Base-by-base conservation (phyloP, 2,888 invertebrate genomes). In the Sminthurinus aureus region DNA sequence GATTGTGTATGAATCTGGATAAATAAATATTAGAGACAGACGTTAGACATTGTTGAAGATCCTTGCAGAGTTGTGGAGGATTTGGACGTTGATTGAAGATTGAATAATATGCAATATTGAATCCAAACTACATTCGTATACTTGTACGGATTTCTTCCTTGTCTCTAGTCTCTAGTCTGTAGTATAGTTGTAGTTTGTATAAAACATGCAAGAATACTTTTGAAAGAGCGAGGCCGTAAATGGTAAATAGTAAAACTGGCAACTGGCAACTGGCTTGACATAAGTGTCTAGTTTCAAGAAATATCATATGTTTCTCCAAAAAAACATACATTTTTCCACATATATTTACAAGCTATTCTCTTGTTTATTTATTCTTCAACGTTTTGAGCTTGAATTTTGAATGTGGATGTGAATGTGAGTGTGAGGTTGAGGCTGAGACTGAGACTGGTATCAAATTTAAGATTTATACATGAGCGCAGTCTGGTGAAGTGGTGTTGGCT, bases 151-250 rank as follows among this genome's bases (percentile, higher is more conserved):
- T n/a, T n/a, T n/a, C n/a, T n/a, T n/a, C n/a, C n/a, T n/a, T n/a
- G n/a, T n/a, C n/a, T n/a, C n/a, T n/a, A n/a, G n/a, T n/a, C n/a
- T n/a, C n/a, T n/a, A n/a, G n/a, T n/a, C n/a, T n/a, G n/a, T n/a
- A n/a, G n/a, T n/a, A n/a, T n/a, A n/a, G n/a, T n/a, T n/a, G n/a
- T n/a, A n/a, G n/a, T n/a, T n/a, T 38, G 38, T 38, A 38, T 38
- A 38, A 38, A 38, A 38, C 38, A 38, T 38, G 38, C 3, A n/a
- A n/a, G 1, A 38, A 4, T 38, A 38, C 6, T 38, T 6, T 52
- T 67, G n/a, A n/a, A n/a, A n/a, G n/a, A n/a, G n/a, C n/a, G 79
- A 79, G 79, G 38, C 79, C 79, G 66, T 79, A 79, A 79, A 79
- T 67, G 79, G 66, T n/a, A n/a, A n/a, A n/a, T n/a, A n/a, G n/a